Evolutionary conservation across 1,140 invertebrate genomes (phyloP), one percentile per base, ranked within the genome.

Genomic region (Rhagoletis zephyria): DNA sequence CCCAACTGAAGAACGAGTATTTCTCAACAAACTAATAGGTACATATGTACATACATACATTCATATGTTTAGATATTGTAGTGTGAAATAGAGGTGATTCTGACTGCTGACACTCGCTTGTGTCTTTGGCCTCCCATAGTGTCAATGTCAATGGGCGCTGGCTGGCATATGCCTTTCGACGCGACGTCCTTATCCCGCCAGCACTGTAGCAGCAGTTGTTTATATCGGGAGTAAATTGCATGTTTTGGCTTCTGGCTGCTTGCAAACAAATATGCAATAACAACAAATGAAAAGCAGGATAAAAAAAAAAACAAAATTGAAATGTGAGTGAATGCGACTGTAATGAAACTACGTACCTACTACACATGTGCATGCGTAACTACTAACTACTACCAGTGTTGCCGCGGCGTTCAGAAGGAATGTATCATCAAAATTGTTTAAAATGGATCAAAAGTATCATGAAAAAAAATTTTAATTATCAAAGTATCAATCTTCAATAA

Each of bases 231-330:
- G 48, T 81, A 81, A 81, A 81, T 81, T 81, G 74, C 74, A 81
- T 81, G 74, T 81, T 81, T 81, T 81, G 74, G 74, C 74, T 59
- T 81, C 74, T 81, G 6, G 74, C 74, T 81, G 74, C 74, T 81
- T 42, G 42, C 74, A 81, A 81, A 56, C 48, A 81, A 81, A 56
- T 10, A 56, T 1, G 19, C 5, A 16, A 14, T 3, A n/a, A 48
- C 40, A 74, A 74, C 42, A 45, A 14, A 16, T 65, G 45, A 40
- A 70, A 45, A 4, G 9, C 40, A 45, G 6, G 10, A 70, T 70
- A 48, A 45, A 45, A 45, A 56, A 30, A 30, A 30, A 30, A 30
- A n/a, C n/a, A n/a, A 30, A 30, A 30, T 30, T 56, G 48, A 81
- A 51, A 30, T 56, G 30, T 81, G 48, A 81, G 45, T 42, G 56